Percentiles rank a stretch among this genome's conserved stretches.
These are phyloP conservation scores for Villa cingulata DNA, from an alignment of 2,888 invertebrate genomes.

Conservation along the genomic window DNA sequence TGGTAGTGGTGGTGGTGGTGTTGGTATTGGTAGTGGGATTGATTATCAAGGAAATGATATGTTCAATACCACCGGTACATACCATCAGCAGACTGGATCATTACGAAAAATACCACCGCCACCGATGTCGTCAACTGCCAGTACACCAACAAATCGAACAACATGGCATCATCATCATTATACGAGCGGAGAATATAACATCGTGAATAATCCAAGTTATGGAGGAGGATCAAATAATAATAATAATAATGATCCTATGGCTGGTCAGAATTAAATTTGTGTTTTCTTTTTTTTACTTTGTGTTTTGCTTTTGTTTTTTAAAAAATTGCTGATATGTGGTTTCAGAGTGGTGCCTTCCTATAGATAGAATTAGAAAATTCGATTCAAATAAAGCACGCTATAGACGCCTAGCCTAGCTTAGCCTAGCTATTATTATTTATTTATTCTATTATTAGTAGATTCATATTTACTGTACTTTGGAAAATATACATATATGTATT, in stretches of 20 bases:
- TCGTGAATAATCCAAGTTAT: slow-evolving; percentile 35
- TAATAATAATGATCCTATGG: slow-evolving; percentile 32
- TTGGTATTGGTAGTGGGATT: slow-evolving; percentile 15
- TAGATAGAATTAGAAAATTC: no score
- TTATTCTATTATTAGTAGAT: no score
- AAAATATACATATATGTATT: background rate
- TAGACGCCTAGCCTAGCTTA: no score
- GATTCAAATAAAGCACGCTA: background rate
- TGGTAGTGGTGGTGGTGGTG: slow-evolving; percentile 19
- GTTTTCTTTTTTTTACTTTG: background rate
- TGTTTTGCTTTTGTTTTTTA: background rate
- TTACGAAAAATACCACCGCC: slow-evolving; percentile 17
- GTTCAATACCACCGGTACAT: background rate
- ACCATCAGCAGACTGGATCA: slow-evolving; percentile 10
- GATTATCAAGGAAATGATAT: slow-evolving; percentile 12
- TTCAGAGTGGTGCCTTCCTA: no score
- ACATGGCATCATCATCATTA: slow-evolving; percentile 28
- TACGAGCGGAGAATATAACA: slow-evolving; percentile 28
- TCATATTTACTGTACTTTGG: no score
- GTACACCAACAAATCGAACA: slow-evolving; percentile 24
- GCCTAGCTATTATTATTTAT: no score
- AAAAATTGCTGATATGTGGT: no score
- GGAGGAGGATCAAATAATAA: slow-evolving; percentile 11
- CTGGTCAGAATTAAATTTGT: slow-evolving; percentile 24
- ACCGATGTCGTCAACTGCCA: slow-evolving; percentile 12